Base-by-base conservation (phyloP, 2,113 vertebrate species). In the Accipiter virgatus region DNA sequence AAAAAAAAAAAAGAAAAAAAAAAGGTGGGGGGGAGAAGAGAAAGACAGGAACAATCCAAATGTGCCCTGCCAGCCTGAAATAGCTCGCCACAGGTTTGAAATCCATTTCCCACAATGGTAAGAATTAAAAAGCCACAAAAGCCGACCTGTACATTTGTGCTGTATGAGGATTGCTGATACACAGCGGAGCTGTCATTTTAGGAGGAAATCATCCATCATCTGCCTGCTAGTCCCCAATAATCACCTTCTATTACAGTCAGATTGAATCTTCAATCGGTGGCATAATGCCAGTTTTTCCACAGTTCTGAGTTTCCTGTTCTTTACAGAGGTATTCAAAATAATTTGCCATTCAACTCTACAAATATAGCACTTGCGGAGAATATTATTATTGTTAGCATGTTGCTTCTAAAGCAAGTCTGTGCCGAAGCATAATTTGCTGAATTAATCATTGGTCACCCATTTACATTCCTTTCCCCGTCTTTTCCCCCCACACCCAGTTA, bases 171-270 rank as follows among this genome's bases (percentile, higher is more conserved):
- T 91, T 93, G 93, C 94, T 81, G 84, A 96, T 94, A 96, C 95
- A 95, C 95, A 97, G 97, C 93, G 95, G 93, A 97, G 97, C 97
- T 98, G 98, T 98, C 98, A 97, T 98, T 98, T 98, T 96, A 95
- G 97, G 97, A 98, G 95, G 98, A 98, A 98, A 97, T 96, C 98
- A 98, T 97, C 96, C 95, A 97, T 98, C 98, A 97, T 98, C 95
- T 97, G 96, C 95, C 96, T 97, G 95, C 97, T 97, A 97, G 97
- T 97, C 97, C 92, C 98, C 96, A 98, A 96, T 98, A 98, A 98
- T 98, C 98, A 98, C 97, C 98, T 98, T 98, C 98, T 98, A 98
- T 98, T 98, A 97, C 95, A 97, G 97, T 98, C 97, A 98, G 96
- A 98, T 98, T 97, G 97, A 97, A 97, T 98, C 98, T 98, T 97